Evolutionary conservation across 2,888 invertebrate genomes (phyloP).

Genomic region (Drosophila cracens): DNA sequence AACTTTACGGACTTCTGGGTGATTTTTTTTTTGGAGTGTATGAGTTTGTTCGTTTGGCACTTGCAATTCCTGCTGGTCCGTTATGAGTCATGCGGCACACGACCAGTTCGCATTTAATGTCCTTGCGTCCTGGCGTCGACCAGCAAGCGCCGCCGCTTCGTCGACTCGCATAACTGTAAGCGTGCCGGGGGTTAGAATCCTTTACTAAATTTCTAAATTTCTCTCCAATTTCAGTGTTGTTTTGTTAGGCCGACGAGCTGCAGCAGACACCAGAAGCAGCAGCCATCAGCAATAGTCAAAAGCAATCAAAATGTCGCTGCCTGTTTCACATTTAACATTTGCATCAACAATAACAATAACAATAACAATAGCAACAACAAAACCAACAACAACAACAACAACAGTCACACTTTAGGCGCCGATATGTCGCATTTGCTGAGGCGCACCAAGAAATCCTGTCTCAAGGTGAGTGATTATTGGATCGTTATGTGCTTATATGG

Average conservation of each 20-base stretch:
- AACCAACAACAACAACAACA: conserved; percentile 19
- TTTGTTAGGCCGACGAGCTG: conserved; percentile 70
- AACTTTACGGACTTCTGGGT: background rate
- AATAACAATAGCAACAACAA: conserved; percentile 17
- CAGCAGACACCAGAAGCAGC: conserved; percentile 53
- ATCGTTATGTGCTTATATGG: conserved; percentile 5
- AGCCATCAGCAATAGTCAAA: conserved; percentile 26
- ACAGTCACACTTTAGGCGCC: conserved; percentile 15
- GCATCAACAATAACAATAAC: conserved; percentile 17
- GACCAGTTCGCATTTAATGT: conserved; percentile 21
- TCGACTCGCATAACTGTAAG: background rate
- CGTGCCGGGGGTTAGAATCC: conserved; percentile 28
- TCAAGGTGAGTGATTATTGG: conserved; percentile 78
- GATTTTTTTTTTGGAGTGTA: background rate
- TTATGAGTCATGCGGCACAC: conserved; percentile 64
- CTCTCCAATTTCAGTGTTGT: conserved; percentile 63
- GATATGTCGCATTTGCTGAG: conserved; percentile 83
- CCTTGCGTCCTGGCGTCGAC: conserved; percentile 47
- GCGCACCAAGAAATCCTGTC: conserved; percentile 84
- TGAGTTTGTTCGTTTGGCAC: conserved; percentile 36
- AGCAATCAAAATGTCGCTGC: conserved; percentile 44
- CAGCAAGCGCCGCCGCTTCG: conserved; percentile 29
- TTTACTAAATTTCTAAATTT: conserved; percentile 8
- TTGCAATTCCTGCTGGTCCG: conserved; percentile 49
- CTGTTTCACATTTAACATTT: conserved; percentile 12